Conservation (phyloP, 2,113 vertebrate species). For the Macrotus californicus region DNA sequence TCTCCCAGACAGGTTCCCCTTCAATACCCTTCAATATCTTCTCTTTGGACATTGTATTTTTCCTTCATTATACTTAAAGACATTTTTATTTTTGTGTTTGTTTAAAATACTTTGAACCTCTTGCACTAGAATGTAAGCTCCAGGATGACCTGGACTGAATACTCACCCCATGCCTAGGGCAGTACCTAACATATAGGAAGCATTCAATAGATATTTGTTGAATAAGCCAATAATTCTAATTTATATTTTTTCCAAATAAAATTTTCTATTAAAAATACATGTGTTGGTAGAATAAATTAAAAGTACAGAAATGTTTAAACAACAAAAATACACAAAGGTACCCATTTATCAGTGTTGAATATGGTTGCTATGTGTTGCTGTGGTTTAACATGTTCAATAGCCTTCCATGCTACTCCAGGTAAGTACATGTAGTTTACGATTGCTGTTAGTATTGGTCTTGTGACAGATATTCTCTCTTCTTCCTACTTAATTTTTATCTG, state of each 20-base stretch:
- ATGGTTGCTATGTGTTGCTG: too few relatives aligned
- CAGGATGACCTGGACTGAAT: not conserved
- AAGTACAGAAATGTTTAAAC: not conserved
- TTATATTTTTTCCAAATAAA: not conserved
- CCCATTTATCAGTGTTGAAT: not conserved
- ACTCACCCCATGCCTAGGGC: fast-evolving
- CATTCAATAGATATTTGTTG: not conserved
- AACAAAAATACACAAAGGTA: not conserved
- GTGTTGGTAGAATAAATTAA: not conserved
- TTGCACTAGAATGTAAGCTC: not conserved
- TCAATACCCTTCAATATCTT: not conserved
- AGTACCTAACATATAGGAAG: not conserved
- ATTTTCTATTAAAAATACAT: not conserved
- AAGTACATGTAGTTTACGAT: not conserved
- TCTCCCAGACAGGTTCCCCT: not conserved
- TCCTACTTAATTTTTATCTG: not conserved
- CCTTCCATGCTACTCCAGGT: not conserved
- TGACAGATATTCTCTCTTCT: not conserved
- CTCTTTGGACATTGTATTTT: not conserved
- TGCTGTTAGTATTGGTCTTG: not conserved
- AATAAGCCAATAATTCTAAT: not conserved
- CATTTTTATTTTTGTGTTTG: not conserved
- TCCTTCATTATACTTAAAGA: not conserved
- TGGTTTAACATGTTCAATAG: not conserved
- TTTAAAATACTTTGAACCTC: not conserved